These are phyloP conservation scores for Lamproptera curius DNA, from an alignment of 2,888 invertebrate species.

Conservation along the genomic window DNA sequence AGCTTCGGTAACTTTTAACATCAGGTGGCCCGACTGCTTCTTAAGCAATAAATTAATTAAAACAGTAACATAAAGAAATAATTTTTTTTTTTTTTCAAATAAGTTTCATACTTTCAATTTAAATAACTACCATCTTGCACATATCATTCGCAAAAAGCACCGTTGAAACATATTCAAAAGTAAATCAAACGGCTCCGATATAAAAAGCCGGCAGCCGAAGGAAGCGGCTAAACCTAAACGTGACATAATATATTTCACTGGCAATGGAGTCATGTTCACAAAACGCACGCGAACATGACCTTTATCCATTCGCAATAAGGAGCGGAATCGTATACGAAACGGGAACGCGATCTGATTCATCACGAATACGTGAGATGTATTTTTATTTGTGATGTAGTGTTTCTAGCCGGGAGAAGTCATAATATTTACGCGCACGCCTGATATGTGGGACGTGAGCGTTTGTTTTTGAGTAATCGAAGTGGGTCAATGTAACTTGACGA, in stretches of 20 bases:
- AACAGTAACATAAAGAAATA: too few relatives aligned
- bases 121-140: too few relatives aligned
- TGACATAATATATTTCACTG: slow-evolving; percentile 21
- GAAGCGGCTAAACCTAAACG: slow-evolving; percentile 18
- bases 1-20: too few relatives aligned
- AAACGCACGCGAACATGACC: slow-evolving; percentile 15
- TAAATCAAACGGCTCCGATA: neutral
- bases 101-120: too few relatives aligned
- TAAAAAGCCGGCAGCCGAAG: too few relatives aligned
- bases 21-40: too few relatives aligned
- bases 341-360: slow-evolving; percentile 21
- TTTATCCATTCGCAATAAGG: slow-evolving; percentile 12
- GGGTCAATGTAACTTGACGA: too few relatives aligned
- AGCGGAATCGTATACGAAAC: slow-evolving; percentile 12
- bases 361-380: slow-evolving; percentile 22
- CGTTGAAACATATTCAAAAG: neutral
- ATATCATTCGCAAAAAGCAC: neutral
- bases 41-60: too few relatives aligned
- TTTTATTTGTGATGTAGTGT: slow-evolving; percentile 22
- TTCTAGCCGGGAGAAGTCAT: slow-evolving; percentile 18
- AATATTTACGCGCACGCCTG: slow-evolving; percentile 15
- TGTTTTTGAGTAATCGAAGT: too few relatives aligned
- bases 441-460: slow-evolving; percentile 5
- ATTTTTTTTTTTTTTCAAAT: too few relatives aligned
- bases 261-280: slow-evolving; percentile 19